Conservation (phyloP, 1,140 invertebrate species). For the Rhagoletis zephyria region DNA sequence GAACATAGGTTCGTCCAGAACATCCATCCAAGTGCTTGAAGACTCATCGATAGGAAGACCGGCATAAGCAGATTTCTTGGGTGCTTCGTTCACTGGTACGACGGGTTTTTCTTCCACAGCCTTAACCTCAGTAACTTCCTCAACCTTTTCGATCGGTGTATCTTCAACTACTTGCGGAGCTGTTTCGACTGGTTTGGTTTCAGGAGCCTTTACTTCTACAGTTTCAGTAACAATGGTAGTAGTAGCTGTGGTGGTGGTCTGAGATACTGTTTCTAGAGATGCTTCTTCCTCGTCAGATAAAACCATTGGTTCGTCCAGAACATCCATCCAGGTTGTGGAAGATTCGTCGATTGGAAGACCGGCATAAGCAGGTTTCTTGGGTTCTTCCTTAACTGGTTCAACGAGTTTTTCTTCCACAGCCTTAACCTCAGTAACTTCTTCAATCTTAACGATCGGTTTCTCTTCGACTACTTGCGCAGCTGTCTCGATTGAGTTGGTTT, state of each 20-base stretch:
- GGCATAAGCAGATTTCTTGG: conserved; percentile 68
- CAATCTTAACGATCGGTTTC: neutral
- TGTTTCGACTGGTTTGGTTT: too few species aligned
- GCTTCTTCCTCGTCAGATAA: conserved; percentile 72
- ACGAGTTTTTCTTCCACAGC: neutral
- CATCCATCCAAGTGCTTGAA: conserved; percentile 74
- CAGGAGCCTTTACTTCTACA: too few species aligned
- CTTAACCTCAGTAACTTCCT: too few species aligned
- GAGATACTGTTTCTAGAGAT: neutral
- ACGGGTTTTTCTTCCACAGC: too few species aligned
- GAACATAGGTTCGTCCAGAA: conserved; percentile 74
- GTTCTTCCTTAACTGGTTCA: conserved; percentile 10
- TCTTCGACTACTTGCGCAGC: neutral
- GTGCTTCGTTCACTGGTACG: conserved; percentile 4
- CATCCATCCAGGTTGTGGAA: conserved; percentile 74
- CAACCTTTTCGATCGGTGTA: too few species aligned
- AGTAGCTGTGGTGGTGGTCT: neutral
- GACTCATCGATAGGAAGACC: conserved; percentile 74
- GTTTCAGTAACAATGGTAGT: too few species aligned
- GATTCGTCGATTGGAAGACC: conserved; percentile 74
- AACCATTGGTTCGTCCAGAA: conserved; percentile 75
- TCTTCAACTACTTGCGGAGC: too few species aligned
- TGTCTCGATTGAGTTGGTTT: neutral
- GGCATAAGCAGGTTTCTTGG: conserved; percentile 68
- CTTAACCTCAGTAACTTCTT: neutral